These are phyloP conservation scores for Mormyrus hasselquistii DNA, from an alignment of 2,797 vertebrate genomes.

Conservation along the genomic window DNA sequence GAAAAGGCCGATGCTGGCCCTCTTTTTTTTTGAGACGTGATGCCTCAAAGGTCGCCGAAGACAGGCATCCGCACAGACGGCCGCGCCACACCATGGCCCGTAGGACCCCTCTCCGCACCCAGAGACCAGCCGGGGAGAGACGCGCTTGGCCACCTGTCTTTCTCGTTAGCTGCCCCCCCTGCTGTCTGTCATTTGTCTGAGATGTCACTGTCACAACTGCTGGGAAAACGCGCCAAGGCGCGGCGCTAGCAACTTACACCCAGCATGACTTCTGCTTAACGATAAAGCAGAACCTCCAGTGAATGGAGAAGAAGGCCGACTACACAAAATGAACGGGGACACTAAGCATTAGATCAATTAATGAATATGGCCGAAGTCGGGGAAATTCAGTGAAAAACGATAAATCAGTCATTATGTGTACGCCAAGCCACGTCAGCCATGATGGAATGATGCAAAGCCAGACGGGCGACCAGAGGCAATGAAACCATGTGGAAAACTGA, in stretches of 20 bases:
- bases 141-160: background rate
- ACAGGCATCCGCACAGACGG: background rate
- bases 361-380: background rate
- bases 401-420: background rate
- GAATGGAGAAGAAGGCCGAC: background rate
- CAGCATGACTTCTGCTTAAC: background rate
- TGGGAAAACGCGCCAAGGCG: background rate
- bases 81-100: no score
- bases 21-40: background rate
- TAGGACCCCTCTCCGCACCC: background rate
- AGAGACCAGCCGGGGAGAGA: background rate
- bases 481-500: background rate
- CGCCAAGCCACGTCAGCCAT: background rate
- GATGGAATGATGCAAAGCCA: background rate
- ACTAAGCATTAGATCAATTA: background rate
- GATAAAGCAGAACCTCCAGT: background rate
- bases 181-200: background rate
- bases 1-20: background rate
- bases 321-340: background rate
- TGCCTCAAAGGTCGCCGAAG: background rate
- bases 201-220: background rate
- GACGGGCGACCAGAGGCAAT: background rate
- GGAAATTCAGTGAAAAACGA: background rate
- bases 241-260: background rate
- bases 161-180: background rate